Conservation (phyloP, 2,888 invertebrate species). For the Caenorhabditis sulstoni region DNA sequence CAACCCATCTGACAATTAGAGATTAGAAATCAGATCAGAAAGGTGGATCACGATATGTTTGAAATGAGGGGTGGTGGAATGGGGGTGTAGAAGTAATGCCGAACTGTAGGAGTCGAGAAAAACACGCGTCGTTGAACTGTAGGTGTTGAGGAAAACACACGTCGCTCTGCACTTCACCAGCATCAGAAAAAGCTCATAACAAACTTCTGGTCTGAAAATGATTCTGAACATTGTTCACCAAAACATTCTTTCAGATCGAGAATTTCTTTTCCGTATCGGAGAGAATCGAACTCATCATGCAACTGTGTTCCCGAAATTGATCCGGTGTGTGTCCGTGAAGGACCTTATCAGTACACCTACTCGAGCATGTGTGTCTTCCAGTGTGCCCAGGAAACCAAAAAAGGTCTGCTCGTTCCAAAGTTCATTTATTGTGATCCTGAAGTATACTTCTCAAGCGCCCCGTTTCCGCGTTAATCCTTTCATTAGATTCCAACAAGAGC, state of each 20-base stretch:
- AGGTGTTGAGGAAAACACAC: too few species aligned
- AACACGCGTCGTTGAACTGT: too few species aligned
- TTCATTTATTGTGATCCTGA: constrained; percentile 17
- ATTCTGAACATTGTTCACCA: not conserved
- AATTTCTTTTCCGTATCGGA: constrained; percentile 35
- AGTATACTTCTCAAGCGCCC: too few species aligned
- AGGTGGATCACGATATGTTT: too few species aligned
- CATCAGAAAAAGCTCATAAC: too few species aligned
- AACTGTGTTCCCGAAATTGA: constrained; percentile 61
- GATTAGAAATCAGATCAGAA: constrained; percentile 10
- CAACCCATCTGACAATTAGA: not conserved
- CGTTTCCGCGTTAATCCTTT: constrained; percentile 29
- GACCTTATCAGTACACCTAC: constrained; percentile 65
- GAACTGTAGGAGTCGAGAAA: too few species aligned
- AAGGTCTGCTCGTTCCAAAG: constrained; percentile 45
- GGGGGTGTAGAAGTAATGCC: too few species aligned
- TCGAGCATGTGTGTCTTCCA: constrained; percentile 66
- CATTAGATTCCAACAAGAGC: constrained; percentile 28
- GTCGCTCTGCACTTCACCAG: too few species aligned
- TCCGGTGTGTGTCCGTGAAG: constrained; percentile 69
- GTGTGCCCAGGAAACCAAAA: constrained; percentile 61
- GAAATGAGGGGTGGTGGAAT: too few species aligned
- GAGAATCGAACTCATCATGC: constrained; percentile 41
- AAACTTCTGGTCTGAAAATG: not conserved
- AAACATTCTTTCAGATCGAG: constrained; percentile 28